Percentiles rank a stretch among this genome's conserved stretches.
Conservation (phyloP, 2,888 invertebrate species). For the Scaptodrosophila latifasciaeformis region DNA sequence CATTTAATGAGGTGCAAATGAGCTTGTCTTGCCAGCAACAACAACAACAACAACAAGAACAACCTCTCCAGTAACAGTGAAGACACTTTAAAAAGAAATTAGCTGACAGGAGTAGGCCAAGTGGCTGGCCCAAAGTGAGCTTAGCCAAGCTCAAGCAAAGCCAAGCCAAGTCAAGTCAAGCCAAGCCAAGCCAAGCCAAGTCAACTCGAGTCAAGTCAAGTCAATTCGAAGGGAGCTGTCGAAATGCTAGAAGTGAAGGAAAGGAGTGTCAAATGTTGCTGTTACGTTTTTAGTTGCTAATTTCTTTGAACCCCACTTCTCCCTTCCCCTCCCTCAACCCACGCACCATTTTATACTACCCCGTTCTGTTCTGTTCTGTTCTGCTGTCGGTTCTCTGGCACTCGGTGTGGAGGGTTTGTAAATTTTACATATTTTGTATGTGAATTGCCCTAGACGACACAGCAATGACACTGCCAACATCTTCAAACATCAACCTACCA, state of each 20-base stretch:
- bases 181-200: background rate
- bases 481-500: too few species aligned
- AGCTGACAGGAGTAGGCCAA: constrained; percentile 63
- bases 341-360: background rate
- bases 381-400: constrained; percentile 8
- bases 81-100: constrained; percentile 64
- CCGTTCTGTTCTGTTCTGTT: constrained; percentile 15
- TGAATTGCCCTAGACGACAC: constrained; percentile 62
- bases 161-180: too few species aligned
- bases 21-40: constrained; percentile 54
- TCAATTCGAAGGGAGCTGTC: too few species aligned
- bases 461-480: constrained; percentile 10
- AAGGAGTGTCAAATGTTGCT: constrained; percentile 60
- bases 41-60: constrained; percentile 22
- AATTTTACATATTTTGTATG: constrained; percentile 67
- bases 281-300: constrained; percentile 45
- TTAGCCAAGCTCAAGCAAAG: too few species aligned
- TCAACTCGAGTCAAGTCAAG: background rate
- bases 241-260: background rate
- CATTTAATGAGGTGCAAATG: constrained; percentile 71
- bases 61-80: constrained; percentile 20
- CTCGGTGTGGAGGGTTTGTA: constrained; percentile 23
- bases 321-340: background rate
- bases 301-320: constrained; percentile 41
- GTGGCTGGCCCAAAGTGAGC: too few species aligned